A percentile compares a stretch with the other conserved stretches of the same genome.
phyloP scores from a whole-genome alignment of 2,113 vertebrate genomes.

The Oceanites oceanicus region DNA sequence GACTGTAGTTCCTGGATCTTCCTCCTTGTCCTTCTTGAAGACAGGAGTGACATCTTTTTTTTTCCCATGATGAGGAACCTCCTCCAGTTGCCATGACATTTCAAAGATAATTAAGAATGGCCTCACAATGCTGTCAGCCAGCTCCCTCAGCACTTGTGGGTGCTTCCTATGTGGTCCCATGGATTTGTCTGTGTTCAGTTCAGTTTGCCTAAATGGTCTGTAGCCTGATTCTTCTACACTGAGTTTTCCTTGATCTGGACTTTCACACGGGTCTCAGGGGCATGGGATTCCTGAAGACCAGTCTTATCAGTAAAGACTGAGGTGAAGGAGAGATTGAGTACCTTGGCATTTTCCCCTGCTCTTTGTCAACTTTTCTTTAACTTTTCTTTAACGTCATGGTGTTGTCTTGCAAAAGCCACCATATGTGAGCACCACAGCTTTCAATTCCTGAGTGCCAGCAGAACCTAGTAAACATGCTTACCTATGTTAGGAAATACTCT shows the following conservation, averaged over 20 bases:
- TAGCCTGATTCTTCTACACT: neutral
- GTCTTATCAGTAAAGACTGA: neutral
- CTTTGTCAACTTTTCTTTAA: neutral
- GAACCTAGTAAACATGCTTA: neutral
- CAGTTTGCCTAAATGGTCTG: neutral
- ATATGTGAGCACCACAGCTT: neutral
- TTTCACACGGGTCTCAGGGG: neutral
- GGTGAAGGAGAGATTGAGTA: neutral
- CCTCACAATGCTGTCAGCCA: neutral
- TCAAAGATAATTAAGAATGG: neutral
- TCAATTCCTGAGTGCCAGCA: neutral
- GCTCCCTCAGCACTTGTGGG: neutral
- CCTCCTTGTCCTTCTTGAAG: neutral
- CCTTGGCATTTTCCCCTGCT: neutral
- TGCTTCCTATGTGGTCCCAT: neutral
- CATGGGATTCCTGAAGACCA: neutral
- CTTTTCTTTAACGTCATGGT: neutral
- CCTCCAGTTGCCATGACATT: neutral
- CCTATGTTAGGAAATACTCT: neutral
- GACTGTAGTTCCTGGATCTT: neutral
- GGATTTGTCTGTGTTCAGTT: neutral
- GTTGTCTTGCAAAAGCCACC: neutral
- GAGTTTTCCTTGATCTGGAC: neutral
- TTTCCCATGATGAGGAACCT: fast-evolving
- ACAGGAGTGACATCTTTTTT: neutral